Evolutionary conservation across 2,113 vertebrate species (phyloP).

Genomic region (Sorex fumeus): DNA sequence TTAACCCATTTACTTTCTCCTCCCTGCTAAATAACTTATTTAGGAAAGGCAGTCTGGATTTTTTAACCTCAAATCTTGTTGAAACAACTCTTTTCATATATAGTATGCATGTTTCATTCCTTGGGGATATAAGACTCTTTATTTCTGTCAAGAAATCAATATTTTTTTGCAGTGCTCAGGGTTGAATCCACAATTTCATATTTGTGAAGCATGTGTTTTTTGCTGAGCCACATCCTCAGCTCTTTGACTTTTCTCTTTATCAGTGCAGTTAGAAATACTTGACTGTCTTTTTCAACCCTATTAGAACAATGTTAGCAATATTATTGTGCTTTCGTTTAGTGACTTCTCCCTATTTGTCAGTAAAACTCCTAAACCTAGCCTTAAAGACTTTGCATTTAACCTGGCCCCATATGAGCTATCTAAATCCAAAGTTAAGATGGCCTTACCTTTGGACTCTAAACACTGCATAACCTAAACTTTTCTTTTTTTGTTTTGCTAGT

Average conservation of each 20-base stretch:
- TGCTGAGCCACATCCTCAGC: no score
- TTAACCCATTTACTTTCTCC: constrained; percentile 20
- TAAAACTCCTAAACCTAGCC: background rate
- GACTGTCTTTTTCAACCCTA: constrained; percentile 28
- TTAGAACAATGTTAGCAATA: constrained; percentile 35
- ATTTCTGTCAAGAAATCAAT: constrained; percentile 21
- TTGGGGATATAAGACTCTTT: constrained; percentile 22
- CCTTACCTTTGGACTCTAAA: background rate
- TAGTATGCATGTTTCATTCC: constrained; percentile 15
- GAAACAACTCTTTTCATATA: constrained; percentile 32
- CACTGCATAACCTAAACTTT: background rate
- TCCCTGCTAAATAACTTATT: constrained; percentile 42
- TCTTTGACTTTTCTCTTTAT: constrained; percentile 12
- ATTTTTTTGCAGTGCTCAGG: background rate
- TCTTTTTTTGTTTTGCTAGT: constrained; percentile 31
- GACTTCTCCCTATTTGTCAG: background rate
- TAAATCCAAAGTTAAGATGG: background rate
- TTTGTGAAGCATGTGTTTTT: no score
- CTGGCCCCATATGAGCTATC: background rate
- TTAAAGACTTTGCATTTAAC: constrained; percentile 7
- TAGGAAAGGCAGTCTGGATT: constrained; percentile 40
- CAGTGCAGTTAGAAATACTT: constrained; percentile 46
- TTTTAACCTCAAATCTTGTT: constrained; percentile 53
- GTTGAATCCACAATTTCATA: no score
- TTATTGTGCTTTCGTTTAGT: constrained; percentile 43